phyloP scores from a whole-genome alignment of 2,888 invertebrate species.

The Hanleya hanleyi region DNA sequence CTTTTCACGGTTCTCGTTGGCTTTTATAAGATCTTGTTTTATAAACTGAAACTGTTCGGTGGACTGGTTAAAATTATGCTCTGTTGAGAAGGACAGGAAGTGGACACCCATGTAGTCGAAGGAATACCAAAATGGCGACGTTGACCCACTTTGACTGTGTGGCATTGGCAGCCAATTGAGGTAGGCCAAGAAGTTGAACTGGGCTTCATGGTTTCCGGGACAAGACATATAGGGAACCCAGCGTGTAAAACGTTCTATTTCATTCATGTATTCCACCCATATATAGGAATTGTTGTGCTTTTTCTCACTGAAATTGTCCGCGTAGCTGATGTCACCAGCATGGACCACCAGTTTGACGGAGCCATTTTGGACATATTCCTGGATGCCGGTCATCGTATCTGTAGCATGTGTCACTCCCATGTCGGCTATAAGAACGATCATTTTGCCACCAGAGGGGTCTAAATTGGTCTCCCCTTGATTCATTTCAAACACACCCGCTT shows the following conservation, averaged over 20 bases:
- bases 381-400: constrained; percentile 30
- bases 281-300: constrained; percentile 36
- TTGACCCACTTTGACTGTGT: constrained; percentile 20
- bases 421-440: constrained; percentile 36
- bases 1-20: constrained; percentile 32
- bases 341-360: constrained; percentile 33
- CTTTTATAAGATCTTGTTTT: constrained; percentile 29
- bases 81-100: constrained; percentile 35
- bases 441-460: background rate
- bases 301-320: constrained; percentile 24
- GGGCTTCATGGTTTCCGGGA: constrained; percentile 42
- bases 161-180: constrained; percentile 42
- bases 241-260: constrained; percentile 27
- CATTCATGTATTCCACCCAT: constrained; percentile 41
- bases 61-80: constrained; percentile 33
- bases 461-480: too few relatives aligned
- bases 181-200: constrained; percentile 38
- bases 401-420: constrained; percentile 29
- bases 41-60: constrained; percentile 38
- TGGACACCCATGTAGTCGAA: constrained; percentile 43
- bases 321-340: constrained; percentile 39
- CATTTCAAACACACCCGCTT: background rate
- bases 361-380: constrained; percentile 8
- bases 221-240: constrained; percentile 40
- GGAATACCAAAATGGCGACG: constrained; percentile 41